These are phyloP conservation scores for Phenganax marumi DNA, from an alignment of 92 coral and sea anemone genomes.

Conservation along the genomic window DNA sequence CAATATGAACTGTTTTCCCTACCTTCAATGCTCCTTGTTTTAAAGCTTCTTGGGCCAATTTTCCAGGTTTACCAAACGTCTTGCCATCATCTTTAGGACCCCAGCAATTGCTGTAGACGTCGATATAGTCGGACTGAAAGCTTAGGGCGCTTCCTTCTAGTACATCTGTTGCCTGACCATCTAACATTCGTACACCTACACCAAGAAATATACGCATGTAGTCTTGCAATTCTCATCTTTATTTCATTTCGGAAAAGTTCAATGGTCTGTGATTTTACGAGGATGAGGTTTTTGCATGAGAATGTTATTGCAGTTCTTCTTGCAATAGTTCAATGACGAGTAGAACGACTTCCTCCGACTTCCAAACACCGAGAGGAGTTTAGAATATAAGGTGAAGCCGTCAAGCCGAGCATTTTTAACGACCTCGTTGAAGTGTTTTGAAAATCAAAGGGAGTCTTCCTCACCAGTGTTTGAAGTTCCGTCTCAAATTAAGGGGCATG, in stretches of 20 bases:
- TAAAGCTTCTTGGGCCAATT: constrained; percentile 93
- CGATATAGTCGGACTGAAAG: constrained; percentile 95
- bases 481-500: too few species aligned
- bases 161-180: constrained; percentile 97
- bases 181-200: constrained; percentile 90
- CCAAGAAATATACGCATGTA: background rate
- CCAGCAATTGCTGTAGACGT: constrained; percentile 98
- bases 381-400: too few species aligned
- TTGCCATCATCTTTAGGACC: constrained; percentile 99
- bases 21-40: constrained; percentile 97
- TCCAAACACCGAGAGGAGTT: too few species aligned
- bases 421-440: too few species aligned
- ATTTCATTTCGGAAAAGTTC: background rate
- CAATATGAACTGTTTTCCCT: constrained; percentile 4
- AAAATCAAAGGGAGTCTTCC: too few species aligned
- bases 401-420: too few species aligned
- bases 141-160: constrained; percentile 97
- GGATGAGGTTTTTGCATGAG: too few species aligned
- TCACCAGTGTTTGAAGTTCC: too few species aligned
- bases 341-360: too few species aligned
- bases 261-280: too few species aligned
- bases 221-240: background rate
- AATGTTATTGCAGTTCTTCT: too few species aligned
- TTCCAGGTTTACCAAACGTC: constrained; percentile 98
- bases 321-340: too few species aligned